Evolutionary conservation across 2,113 vertebrate species (phyloP).

Genomic region (Otis tarda): DNA sequence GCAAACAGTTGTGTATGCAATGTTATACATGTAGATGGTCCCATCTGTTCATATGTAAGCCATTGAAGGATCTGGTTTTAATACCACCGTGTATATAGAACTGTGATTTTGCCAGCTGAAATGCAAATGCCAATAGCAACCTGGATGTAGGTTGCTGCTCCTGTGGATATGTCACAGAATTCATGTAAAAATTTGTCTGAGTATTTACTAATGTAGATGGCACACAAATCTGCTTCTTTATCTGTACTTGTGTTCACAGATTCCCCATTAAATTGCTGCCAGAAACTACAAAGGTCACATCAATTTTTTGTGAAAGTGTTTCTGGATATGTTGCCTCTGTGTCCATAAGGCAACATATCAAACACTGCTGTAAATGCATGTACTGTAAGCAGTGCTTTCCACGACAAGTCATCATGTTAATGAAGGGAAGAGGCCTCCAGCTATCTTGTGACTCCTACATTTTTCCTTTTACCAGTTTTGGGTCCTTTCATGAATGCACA

Average conservation of each 20-base stretch:
- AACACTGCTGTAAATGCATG: not conserved
- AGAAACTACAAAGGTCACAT: not conserved
- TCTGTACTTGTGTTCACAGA: not conserved
- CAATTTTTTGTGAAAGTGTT: not conserved
- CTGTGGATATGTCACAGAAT: not conserved
- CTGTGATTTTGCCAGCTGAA: not conserved
- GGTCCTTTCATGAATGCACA: not conserved
- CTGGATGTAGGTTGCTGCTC: not conserved
- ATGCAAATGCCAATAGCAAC: not conserved
- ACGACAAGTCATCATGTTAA: not conserved
- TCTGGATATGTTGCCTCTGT: not conserved
- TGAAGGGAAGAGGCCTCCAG: not conserved
- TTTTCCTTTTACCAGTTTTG: not conserved
- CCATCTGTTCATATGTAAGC: not conserved
- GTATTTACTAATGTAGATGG: not conserved
- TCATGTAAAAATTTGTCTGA: not conserved
- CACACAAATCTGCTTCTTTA: not conserved
- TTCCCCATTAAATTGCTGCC: not conserved
- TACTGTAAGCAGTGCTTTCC: not conserved
- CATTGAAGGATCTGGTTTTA: not conserved
- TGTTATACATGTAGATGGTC: not conserved
- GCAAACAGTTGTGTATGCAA: not conserved
- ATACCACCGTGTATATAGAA: not conserved
- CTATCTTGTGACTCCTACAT: not conserved
- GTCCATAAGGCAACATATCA: not conserved